Conservation (phyloP, 2,888 invertebrate species). For the Lasioglossum calceatum region DNA sequence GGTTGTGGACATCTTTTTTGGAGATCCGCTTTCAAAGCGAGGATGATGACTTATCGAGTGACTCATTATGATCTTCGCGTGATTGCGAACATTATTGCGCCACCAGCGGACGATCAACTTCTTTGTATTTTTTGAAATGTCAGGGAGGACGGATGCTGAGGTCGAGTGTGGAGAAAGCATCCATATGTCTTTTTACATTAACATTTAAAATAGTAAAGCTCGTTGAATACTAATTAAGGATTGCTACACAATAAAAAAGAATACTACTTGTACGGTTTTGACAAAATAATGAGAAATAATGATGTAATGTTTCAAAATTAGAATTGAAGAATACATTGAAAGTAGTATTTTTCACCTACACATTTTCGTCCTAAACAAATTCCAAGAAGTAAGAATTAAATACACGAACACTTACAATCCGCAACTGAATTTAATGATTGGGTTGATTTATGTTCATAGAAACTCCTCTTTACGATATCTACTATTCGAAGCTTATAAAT, state of each 20-base stretch:
- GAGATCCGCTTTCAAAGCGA: not conserved
- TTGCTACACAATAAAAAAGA: not conserved
- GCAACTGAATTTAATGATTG: not conserved
- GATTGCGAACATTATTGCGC: not conserved
- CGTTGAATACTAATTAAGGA: not conserved
- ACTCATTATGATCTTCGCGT: not conserved
- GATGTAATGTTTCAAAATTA: no score
- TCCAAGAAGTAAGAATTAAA: not conserved
- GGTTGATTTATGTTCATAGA: not conserved
- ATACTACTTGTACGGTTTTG: not conserved
- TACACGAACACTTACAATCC: not conserved
- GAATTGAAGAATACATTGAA: not conserved
- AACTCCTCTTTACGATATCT: not conserved
- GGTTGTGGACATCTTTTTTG: not conserved
- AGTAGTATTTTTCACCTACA: not conserved
- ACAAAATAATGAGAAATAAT: no score
- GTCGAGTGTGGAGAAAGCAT: not conserved
- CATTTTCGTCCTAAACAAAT: not conserved
- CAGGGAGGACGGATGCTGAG: not conserved
- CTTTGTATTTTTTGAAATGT: not conserved
- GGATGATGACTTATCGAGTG: conserved; percentile 3
- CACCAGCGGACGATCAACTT: not conserved
- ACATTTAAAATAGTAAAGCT: not conserved
- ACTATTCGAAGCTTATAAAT: not conserved
- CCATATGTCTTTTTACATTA: not conserved